Evolutionary conservation across 2,888 invertebrate species (phyloP), one percentile per base, ranked within the genome.

Genomic region (Gryllus longicercus): DNA sequence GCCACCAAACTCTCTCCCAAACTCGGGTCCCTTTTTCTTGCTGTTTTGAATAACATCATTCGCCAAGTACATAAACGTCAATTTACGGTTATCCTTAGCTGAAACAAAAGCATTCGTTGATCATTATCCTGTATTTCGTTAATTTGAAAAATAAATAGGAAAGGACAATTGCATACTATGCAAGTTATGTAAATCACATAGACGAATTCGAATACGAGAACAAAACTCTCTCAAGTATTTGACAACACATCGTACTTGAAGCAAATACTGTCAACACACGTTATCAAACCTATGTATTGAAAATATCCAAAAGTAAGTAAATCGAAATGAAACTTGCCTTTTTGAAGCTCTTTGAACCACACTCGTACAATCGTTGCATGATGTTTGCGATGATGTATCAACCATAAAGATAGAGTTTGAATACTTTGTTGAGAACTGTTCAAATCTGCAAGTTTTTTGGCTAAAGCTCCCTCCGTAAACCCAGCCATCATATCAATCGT

Each of bases 1-100:
- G 80, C 90, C 89, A 11, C 93, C 94, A 88, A 95, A 99, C 86
- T 96, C 96, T 86, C 93, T 93, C 0, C 95, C 95, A 88, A 94
- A 99, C 87, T 99, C 98, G 0, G 97, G 97, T 0, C 97, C 98
- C 87, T 98, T 98, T 87, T 98, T 99, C 87, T 96, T 95, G 86
- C 98, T 96, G 85, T 99, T 99, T 87, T 99, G 99, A 84, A 99
- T 97, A 51, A 99, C 98, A 90, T 99, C 99, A 90, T 99, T 99
- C 51, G 99, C 98, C 84, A 99, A 90, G 88, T 99, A 99, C 93
- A 99, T 95, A 85, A 97, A 96, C 21, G 96, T 97, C 80, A 99
- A 89, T 86, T 97, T 97, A 84, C 94, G 93, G 83, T 90, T 91
- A 84, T 95, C 94, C 87, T 95, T 93, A 4, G 93, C 97, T 97